phyloP scores from a whole-genome alignment of 2,888 invertebrate genomes.

The Cotesia congregata region DNA sequence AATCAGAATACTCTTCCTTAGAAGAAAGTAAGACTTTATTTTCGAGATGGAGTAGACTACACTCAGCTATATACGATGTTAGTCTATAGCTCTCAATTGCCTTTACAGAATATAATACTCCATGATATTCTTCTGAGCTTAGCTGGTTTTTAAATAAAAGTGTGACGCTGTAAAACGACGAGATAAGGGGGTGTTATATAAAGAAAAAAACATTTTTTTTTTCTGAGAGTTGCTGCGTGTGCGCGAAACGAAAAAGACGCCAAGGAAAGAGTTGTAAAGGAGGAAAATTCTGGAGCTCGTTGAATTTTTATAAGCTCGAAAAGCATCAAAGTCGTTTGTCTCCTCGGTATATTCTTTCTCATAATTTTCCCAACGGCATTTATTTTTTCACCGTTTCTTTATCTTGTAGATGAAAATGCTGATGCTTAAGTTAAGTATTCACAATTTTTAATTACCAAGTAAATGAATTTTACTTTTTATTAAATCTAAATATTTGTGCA shows the following conservation, averaged over 20 bases:
- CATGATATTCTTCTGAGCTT: no score
- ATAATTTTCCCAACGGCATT: slow-evolving; percentile 18
- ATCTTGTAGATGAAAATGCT: background rate
- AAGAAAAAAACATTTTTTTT: background rate
- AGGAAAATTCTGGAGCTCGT: slow-evolving; percentile 28
- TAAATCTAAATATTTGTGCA: background rate
- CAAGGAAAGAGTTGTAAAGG: background rate
- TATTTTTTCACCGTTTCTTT: background rate
- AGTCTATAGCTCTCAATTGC: no score
- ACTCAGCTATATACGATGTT: no score
- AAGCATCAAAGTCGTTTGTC: slow-evolving; percentile 32
- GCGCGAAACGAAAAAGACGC: background rate
- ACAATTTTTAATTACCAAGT: background rate
- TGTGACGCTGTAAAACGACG: slow-evolving; percentile 5
- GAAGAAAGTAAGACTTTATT: no score
- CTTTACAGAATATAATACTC: no score
- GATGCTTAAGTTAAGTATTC: background rate
- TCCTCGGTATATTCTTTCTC: slow-evolving; percentile 25
- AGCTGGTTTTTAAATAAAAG: no score
- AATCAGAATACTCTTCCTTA: no score
- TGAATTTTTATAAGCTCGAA: slow-evolving; percentile 35
- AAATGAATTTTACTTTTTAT: background rate
- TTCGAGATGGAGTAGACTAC: no score
- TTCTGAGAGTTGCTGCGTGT: slow-evolving; percentile 10
- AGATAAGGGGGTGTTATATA: slow-evolving; percentile 25